Evolutionary conservation across 2,113 vertebrate genomes (phyloP), one percentile per base, ranked within the genome.

Genomic region (Catharus fuscescens): DNA sequence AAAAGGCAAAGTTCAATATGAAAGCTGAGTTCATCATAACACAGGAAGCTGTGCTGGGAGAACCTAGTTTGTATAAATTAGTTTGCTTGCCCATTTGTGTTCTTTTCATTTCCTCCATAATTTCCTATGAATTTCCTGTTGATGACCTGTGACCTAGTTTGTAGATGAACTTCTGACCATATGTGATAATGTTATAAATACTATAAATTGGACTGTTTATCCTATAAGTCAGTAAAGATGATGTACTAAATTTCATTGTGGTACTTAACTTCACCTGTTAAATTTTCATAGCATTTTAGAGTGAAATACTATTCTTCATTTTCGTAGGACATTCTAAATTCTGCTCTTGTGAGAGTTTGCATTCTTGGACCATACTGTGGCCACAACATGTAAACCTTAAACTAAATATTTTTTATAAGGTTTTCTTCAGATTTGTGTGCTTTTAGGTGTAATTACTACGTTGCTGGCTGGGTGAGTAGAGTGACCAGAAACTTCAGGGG

Each of bases 61-160:
- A 91, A 53, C 54, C 70, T 69, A 93, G 80, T 86, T 89, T 86
- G 72, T 90, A 71, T 96, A 93, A 95, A 94, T 86, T 67, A 67
- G 14, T 93, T 93, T 85, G 34, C 64, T 23, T 95, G 28, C 73
- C 80, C 52, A 17, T 88, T 91, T 94, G 73, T 83, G 71, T 88
- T 93, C 61, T 76, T 96, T 96, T 91, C 32, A 94, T 94, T 93
- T 96, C 93, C 91, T 79, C 40, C 87, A 80, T 93, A 80, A 88
- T 95, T 96, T 96, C 94, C 82, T 88, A 92, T 88, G 91, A 84
- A 96, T 95, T 96, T 95, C 92, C 93, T 93, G 88, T 72, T 90
- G 80, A 93, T 90, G 90, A 90, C 90, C 87, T 92, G 45, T 44
- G 80, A 95, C 93, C 82, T 86, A 24, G 38, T 78, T 96, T 88